phyloP scores from a whole-genome alignment of 1,140 invertebrate species.

The Rhyzopertha dominica region DNA sequence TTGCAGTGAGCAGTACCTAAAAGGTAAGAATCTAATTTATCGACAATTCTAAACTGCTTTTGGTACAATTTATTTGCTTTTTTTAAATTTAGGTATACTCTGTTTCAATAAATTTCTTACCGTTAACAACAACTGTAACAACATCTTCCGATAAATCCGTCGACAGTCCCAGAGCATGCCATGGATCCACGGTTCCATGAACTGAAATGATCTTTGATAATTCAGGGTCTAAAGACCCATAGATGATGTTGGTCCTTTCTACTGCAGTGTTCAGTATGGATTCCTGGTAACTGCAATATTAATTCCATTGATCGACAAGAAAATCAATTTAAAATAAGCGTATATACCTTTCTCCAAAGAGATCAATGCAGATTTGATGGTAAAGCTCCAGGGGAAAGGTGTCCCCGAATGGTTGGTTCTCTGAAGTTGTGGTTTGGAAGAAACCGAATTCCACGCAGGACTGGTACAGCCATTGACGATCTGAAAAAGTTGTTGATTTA shows the following conservation, averaged over 20 bases:
- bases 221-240: conserved; percentile 53
- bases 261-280: conserved; percentile 47
- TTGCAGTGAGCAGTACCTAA: conserved; percentile 69
- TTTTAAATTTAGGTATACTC: conserved; percentile 24
- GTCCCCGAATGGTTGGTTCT: conserved; percentile 60
- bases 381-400: conserved; percentile 57
- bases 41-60: too few species aligned
- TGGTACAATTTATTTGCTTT: conserved; percentile 17
- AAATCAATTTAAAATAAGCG: too few species aligned
- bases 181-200: conserved; percentile 61
- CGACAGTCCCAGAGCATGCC: conserved; percentile 57
- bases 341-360: too few species aligned
- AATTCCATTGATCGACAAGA: too few species aligned
- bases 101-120: conserved; percentile 23
- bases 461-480: conserved; percentile 72
- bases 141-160: conserved; percentile 49
- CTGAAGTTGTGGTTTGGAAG: conserved; percentile 65
- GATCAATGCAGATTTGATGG: conserved; percentile 60
- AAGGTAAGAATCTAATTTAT: conserved; percentile 23
- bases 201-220: conserved; percentile 59
- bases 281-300: too few species aligned
- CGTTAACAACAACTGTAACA: conserved; percentile 50
- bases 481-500: conserved; percentile 45
- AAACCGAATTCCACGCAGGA: conserved; percentile 82
- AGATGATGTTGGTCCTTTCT: conserved; percentile 55